Conservation (phyloP, 2,113 vertebrate genomes). For the Gymnogyps californianus region DNA sequence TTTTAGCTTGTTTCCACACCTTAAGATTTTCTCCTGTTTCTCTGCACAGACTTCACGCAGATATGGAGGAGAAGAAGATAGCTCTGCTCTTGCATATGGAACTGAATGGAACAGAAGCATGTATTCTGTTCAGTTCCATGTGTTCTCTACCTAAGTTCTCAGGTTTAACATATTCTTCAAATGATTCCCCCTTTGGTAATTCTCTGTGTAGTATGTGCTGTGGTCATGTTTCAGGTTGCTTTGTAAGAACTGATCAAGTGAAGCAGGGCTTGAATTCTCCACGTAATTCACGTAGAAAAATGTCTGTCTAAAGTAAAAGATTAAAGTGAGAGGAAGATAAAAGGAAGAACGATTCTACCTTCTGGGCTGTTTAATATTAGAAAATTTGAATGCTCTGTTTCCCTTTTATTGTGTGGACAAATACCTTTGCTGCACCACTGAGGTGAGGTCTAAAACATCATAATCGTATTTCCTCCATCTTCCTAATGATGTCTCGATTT, state of each 20-base stretch:
- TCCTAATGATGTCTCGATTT: neutral
- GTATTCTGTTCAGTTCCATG: neutral
- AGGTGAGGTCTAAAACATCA: neutral
- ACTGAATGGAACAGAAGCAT: neutral
- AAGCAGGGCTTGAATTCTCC: neutral
- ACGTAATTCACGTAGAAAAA: fast-evolving
- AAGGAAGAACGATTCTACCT: neutral
- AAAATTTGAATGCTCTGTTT: neutral
- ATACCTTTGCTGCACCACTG: neutral
- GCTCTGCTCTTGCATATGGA: neutral
- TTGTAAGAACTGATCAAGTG: neutral
- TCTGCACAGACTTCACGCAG: neutral
- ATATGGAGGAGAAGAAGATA: neutral
- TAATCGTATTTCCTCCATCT: neutral
- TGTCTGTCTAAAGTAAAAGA: neutral
- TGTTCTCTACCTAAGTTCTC: neutral
- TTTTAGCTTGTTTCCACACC: neutral
- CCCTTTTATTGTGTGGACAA: neutral
- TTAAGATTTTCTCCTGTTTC: neutral
- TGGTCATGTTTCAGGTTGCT: neutral
- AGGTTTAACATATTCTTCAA: neutral
- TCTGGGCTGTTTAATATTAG: neutral
- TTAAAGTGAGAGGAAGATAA: neutral
- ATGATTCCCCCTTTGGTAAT: neutral
- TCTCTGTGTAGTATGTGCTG: neutral